phyloP scores from a whole-genome alignment of 2,797 vertebrate genomes.

The Thunnus albacares region DNA sequence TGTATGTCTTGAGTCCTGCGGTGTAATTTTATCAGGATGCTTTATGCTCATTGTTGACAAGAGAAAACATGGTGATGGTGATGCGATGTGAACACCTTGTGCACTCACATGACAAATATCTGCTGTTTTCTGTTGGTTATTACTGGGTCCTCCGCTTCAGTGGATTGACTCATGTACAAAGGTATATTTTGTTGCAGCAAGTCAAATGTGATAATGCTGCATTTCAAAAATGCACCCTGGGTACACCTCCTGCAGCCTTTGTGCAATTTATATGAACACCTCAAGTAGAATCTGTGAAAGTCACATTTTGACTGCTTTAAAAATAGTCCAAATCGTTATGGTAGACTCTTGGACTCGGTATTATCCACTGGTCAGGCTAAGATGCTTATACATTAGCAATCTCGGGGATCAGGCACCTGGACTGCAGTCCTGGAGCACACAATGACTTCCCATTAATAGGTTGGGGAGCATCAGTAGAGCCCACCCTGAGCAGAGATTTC shows the following conservation, averaged over 20 bases:
- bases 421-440: conserved; percentile 76
- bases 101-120: background rate
- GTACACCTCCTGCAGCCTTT: conserved; percentile 12
- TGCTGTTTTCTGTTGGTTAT: background rate
- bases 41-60: conserved; percentile 1
- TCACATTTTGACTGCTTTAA: conserved; percentile 42
- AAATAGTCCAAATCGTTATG: conserved; percentile 51
- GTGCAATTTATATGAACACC: conserved; percentile 30
- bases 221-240: conserved; percentile 24
- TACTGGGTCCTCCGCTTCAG: background rate
- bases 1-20: background rate
- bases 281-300: conserved; percentile 40
- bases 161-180: background rate
- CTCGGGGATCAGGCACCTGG: conserved; percentile 63
- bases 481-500: conserved; percentile 83
- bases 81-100: conserved; percentile 1
- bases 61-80: background rate
- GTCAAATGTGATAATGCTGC: conserved; percentile 27
- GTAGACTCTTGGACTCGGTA: conserved; percentile 51
- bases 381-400: conserved; percentile 81
- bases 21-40: background rate
- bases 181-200: conserved; percentile 2
- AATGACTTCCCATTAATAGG: conserved; percentile 84
- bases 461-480: conserved; percentile 75
- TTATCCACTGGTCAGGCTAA: conserved; percentile 72